Percentiles rank a stretch among this genome's conserved stretches.
These are phyloP conservation scores for Deroptyus accipitrinus DNA, from an alignment of 2,113 vertebrate genomes.

Conservation along the genomic window DNA sequence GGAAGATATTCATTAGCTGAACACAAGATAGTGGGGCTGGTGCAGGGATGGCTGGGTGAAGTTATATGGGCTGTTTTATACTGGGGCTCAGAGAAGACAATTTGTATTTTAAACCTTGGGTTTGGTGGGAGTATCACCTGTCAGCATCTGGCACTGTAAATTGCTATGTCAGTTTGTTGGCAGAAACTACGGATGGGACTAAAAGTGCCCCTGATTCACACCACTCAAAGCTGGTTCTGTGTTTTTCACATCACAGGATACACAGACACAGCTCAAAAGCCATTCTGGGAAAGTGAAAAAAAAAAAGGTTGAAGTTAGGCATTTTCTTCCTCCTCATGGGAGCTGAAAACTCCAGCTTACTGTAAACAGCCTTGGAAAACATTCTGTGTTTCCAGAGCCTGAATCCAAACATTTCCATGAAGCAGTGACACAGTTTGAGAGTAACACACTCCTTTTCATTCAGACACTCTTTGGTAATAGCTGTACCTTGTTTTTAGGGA, in stretches of 20 bases:
- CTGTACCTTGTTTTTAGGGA: neutral
- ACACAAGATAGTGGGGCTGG: neutral
- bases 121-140: slow-evolving; percentile 55
- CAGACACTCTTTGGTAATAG: neutral
- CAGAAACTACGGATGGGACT: neutral
- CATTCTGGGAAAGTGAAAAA: neutral
- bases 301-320: neutral
- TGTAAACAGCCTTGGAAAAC: slow-evolving; percentile 57
- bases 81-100: neutral
- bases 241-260: neutral
- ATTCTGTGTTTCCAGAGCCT: slow-evolving; percentile 31
- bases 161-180: slow-evolving; percentile 23
- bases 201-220: slow-evolving; percentile 25
- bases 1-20: neutral
- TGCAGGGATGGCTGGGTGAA: neutral
- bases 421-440: neutral
- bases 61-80: neutral
- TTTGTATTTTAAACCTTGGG: slow-evolving; percentile 4
- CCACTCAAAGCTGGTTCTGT: slow-evolving; percentile 17
- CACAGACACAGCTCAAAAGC: slow-evolving; percentile 7
- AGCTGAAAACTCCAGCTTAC: slow-evolving; percentile 39
- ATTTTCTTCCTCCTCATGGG: slow-evolving; percentile 33
- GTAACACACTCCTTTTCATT: neutral
- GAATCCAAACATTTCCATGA: slow-evolving; percentile 46
- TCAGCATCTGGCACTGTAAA: slow-evolving; percentile 18